A percentile compares a stretch with the other conserved stretches of the same genome.
Evolutionary conservation across 2,113 vertebrate species (phyloP).

Genomic region (Nansenia antarctica): DNA sequence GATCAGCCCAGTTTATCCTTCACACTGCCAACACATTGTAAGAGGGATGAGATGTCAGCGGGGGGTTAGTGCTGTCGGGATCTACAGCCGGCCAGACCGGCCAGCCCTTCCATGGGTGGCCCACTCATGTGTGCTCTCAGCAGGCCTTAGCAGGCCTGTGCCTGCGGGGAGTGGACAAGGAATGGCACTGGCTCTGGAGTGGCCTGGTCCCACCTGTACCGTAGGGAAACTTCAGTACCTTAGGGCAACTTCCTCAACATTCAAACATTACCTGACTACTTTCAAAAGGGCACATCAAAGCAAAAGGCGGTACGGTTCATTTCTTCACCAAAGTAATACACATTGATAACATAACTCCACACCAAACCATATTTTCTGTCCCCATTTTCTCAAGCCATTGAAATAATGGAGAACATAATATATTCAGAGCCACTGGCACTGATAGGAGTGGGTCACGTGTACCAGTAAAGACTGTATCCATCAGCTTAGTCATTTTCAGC

Average conservation of each 20-base stretch:
- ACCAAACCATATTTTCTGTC: too few relatives aligned
- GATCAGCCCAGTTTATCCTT: slow-evolving; percentile 65
- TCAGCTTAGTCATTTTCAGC: slow-evolving; percentile 69
- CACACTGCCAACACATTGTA: slow-evolving; percentile 62
- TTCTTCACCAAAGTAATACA: not conserved
- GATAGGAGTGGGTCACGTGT: slow-evolving; percentile 56
- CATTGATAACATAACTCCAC: too few relatives aligned
- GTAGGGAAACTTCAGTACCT: too few relatives aligned
- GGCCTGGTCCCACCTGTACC: slow-evolving; percentile 47
- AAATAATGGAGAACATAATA: too few relatives aligned
- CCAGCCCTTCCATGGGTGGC: slow-evolving; percentile 50
- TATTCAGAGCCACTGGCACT: slow-evolving; percentile 38
- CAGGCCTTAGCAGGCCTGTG: slow-evolving; percentile 52
- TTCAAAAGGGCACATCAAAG: not conserved
- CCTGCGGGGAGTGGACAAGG: slow-evolving; percentile 52
- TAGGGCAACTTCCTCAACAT: not conserved
- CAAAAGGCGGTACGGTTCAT: not conserved
- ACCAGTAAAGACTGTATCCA: slow-evolving; percentile 60
- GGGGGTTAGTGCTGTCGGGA: slow-evolving; percentile 46
- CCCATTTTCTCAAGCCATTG: too few relatives aligned
- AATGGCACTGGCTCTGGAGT: slow-evolving; percentile 57
- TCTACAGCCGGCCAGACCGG: not conserved
- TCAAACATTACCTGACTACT: not conserved
- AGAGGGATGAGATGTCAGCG: slow-evolving; percentile 63
- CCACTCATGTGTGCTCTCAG: slow-evolving; percentile 70